Base-by-base conservation (phyloP, 2,888 invertebrate genomes). In the Ormia ochracea region DNA sequence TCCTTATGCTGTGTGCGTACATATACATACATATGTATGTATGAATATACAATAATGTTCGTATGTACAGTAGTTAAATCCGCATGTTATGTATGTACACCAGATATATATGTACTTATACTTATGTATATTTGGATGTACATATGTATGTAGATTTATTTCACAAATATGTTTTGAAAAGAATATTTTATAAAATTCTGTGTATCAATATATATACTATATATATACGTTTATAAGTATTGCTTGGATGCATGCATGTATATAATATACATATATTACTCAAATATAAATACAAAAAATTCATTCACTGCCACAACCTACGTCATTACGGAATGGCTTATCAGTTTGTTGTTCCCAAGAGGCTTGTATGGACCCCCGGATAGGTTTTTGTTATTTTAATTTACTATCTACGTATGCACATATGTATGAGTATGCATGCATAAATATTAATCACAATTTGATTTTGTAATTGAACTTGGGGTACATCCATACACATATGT, bases 271-370 rank as follows among this genome's bases (percentile, higher is more conserved):
- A n/a, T n/a, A n/a, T n/a, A n/a, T n/a, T n/a, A n/a, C n/a, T n/a
- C n/a, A n/a, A n/a, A n/a, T n/a, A n/a, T n/a, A n/a, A n/a, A n/a
- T n/a, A n/a, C n/a, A n/a, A n/a, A n/a, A n/a, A n/a, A n/a, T n/a
- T n/a, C n/a, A n/a, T n/a, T n/a, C n/a, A n/a, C n/a, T n/a, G n/a
- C n/a, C n/a, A n/a, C 6, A 36, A 72, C 33, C 7, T 50, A 73
- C 80, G 80, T 80, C 76, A 76, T 68, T 58, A 68, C 3, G 36
- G 61, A 38, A 63, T 50, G 21, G 36, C 23, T 63, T 63, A 75
- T 77, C 61, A 21, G 38, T n/a, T 31, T 73, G 33, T 61, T 80
- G 72, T 73, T 75, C 54, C 69, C 59, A 43, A 45, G 59, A 70
- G 52, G 66, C 70, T 45, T 5, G 59, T 26, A 38, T 61, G 38